These are phyloP conservation scores for Alces alces DNA, from an alignment of 2,113 vertebrate genomes.

Conservation along the genomic window DNA sequence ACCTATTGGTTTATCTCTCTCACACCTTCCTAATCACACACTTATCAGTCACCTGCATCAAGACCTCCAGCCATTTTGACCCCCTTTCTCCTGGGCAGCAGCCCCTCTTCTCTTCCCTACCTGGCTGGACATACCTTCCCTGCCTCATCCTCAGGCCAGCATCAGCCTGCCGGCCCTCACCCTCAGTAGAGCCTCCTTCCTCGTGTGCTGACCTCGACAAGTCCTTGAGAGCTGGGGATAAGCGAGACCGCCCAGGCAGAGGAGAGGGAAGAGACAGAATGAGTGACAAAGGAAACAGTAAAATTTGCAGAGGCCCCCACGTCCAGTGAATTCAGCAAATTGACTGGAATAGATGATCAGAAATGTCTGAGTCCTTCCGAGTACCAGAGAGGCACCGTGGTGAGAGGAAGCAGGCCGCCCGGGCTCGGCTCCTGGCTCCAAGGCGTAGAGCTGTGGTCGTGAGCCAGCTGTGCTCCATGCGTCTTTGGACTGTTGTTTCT, in stretches of 20 bases:
- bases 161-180: not conserved
- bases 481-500: not conserved
- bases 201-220: not conserved
- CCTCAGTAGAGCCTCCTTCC: not conserved
- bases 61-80: not conserved
- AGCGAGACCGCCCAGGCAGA: not conserved
- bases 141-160: not conserved
- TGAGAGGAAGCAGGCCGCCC: not conserved
- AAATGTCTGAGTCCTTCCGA: not conserved
- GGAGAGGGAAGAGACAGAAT: not conserved
- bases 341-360: not conserved
- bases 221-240: not conserved
- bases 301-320: not conserved
- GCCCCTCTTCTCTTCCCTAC: not conserved
- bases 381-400: not conserved
- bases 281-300: not conserved
- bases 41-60: not conserved
- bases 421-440: not conserved
- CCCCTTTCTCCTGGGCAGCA: not conserved
- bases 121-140: not conserved
- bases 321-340: not conserved
- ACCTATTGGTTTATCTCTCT: not conserved
- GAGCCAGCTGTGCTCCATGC: accelerated
- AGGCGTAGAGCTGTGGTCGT: accelerated
- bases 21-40: not conserved